Evolutionary conservation across 2,888 invertebrate species (phyloP).

Genomic region (Mylabris sibirica): DNA sequence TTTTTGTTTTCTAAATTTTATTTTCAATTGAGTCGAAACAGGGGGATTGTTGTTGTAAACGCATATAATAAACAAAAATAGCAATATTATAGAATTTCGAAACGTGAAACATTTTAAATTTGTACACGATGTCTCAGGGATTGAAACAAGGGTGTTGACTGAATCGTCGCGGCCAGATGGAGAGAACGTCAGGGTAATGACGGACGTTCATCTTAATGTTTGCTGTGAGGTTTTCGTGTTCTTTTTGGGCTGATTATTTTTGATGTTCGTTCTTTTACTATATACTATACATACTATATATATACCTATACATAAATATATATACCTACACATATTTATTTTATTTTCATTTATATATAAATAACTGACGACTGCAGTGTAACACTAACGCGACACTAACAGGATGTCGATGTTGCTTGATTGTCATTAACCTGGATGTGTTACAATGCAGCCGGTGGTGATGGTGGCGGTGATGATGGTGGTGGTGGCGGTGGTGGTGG

Average conservation of each 20-base stretch:
- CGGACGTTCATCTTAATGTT: conserved; percentile 51
- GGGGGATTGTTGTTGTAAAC: not conserved
- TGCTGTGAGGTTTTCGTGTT: conserved; percentile 62
- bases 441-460: conserved; percentile 62
- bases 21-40: no score
- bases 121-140: not conserved
- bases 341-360: conserved; percentile 28
- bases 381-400: conserved; percentile 63
- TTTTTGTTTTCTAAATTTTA: not conserved
- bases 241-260: conserved; percentile 61
- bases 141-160: conserved; percentile 6
- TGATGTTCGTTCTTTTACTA: conserved; percentile 57
- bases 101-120: not conserved
- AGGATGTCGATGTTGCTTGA: conserved; percentile 61
- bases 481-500: conserved; percentile 43
- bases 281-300: conserved; percentile 1
- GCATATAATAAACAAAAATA: not conserved
- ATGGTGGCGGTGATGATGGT: conserved; percentile 56
- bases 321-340: conserved; percentile 42
- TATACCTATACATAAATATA: conserved; percentile 15
- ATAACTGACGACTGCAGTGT: conserved; percentile 63
- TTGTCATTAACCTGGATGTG: conserved; percentile 57
- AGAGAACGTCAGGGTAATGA: conserved; percentile 29
- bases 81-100: not conserved
- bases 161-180: conserved; percentile 15